A percentile compares a stretch with the other conserved stretches of the same genome.
Conservation (phyloP, 2,113 vertebrate species). For the Cervus canadensis region DNA sequence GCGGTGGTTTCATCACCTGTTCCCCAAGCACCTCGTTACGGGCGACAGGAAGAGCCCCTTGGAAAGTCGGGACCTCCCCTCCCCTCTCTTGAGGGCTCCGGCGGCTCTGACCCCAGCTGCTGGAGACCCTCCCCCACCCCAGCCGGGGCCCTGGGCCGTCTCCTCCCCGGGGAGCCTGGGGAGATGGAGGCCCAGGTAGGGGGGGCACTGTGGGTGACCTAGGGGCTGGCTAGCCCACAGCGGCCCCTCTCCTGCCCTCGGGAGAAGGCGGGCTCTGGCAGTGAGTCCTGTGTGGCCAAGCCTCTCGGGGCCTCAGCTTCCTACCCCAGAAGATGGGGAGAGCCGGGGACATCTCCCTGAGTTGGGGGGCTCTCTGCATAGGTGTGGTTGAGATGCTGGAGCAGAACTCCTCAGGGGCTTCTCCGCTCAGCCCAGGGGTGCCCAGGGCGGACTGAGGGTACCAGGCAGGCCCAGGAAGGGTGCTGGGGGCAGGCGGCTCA, state of each 20-base stretch:
- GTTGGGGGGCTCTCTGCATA: neutral
- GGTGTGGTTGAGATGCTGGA: neutral
- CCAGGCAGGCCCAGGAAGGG: neutral
- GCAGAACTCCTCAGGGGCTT: neutral
- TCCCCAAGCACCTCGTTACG: slow-evolving; percentile 71
- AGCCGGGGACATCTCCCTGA: neutral
- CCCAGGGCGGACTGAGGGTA: neutral
- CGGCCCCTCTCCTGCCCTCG: neutral
- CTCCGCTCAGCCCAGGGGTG: neutral
- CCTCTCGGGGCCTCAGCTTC: neutral
- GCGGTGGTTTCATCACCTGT: slow-evolving; percentile 71
- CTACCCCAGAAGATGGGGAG: neutral
- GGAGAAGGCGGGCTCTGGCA: neutral
- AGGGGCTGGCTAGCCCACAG: neutral
- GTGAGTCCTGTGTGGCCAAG: neutral
- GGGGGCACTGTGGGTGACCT: neutral
- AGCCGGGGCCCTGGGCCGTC: neutral
- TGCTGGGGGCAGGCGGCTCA: accelerated
- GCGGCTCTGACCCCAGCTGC: neutral
- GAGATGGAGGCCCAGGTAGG: neutral
- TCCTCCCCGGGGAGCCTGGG: neutral
- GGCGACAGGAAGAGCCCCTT: slow-evolving; percentile 67
- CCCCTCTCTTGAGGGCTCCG: neutral
- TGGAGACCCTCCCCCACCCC: neutral
- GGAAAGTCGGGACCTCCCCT: slow-evolving; percentile 21